These are phyloP conservation scores for Tethya wilhelma DNA, from an alignment of 37 sponge, comb jelly and placozoan genomes.

Conservation along the genomic window DNA sequence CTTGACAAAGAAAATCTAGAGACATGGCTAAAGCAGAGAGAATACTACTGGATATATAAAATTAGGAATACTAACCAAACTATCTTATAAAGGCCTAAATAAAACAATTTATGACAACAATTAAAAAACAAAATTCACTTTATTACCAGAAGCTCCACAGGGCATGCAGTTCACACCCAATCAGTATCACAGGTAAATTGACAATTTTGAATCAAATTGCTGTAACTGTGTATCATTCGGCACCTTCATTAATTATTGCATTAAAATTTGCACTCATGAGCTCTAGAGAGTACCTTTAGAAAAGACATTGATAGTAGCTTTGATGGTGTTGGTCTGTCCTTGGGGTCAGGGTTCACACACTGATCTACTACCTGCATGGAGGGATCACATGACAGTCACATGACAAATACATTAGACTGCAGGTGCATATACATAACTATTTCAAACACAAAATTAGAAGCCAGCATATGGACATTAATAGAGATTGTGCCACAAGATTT, in stretches of 20 bases:
- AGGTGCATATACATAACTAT: not conserved
- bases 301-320: conserved; percentile 53
- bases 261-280: too few relatives aligned
- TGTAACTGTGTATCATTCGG: too few relatives aligned
- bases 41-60: not conserved
- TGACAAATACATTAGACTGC: not conserved
- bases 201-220: too few relatives aligned
- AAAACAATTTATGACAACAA: too few relatives aligned
- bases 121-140: too few relatives aligned
- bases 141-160: too few relatives aligned
- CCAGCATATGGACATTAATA: not conserved
- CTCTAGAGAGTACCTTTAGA: conserved; percentile 50
- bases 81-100: too few relatives aligned
- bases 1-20: too few relatives aligned
- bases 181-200: too few relatives aligned
- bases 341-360: conserved; percentile 62
- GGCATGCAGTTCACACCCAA: too few relatives aligned
- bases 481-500: not conserved
- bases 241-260: too few relatives aligned
- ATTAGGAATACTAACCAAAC: not conserved
- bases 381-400: not conserved
- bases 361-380: conserved; percentile 58
- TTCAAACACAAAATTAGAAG: not conserved
- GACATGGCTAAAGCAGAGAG: not conserved
- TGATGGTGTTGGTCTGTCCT: conserved; percentile 29